Evolutionary conservation across 2,888 invertebrate species (phyloP).

Genomic region (Nasonia oneida): DNA sequence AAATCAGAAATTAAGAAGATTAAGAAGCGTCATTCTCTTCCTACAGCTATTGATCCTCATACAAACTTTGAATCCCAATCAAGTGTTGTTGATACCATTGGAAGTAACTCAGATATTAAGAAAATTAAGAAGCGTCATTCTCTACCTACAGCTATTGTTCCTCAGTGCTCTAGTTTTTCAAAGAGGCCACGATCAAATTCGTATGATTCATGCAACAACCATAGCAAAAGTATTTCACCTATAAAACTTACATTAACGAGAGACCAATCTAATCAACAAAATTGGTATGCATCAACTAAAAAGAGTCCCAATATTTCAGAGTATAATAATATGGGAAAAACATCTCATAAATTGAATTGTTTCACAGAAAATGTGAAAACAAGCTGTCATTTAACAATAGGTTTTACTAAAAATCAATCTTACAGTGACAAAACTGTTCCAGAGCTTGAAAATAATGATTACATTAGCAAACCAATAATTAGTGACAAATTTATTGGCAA

Average conservation of each 20-base stretch:
- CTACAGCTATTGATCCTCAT: neutral
- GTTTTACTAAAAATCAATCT: neutral
- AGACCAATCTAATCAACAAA: constrained; percentile 36
- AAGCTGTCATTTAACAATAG: neutral
- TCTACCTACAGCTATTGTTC: constrained; percentile 20
- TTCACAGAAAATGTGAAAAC: neutral
- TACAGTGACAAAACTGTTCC: constrained; percentile 13
- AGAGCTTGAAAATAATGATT: constrained; percentile 47
- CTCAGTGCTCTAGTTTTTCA: neutral
- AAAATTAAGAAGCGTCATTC: constrained; percentile 39
- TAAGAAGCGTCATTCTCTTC: constrained; percentile 46
- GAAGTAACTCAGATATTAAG: neutral
- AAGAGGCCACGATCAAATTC: constrained; percentile 32
- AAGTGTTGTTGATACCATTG: neutral
- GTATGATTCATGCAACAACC: neutral
- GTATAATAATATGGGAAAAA: neutral
- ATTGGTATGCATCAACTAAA: constrained; percentile 22
- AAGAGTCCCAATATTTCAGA: neutral
- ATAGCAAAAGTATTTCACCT: neutral
- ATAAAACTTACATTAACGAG: constrained; percentile 42
- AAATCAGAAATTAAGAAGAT: neutral
- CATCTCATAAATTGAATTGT: neutral
- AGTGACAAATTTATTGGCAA: neutral
- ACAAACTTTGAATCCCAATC: no score
- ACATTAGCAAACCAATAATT: neutral